Evolutionary conservation across 2,888 invertebrate genomes (phyloP).

Genomic region (Anthophora plumipes): DNA sequence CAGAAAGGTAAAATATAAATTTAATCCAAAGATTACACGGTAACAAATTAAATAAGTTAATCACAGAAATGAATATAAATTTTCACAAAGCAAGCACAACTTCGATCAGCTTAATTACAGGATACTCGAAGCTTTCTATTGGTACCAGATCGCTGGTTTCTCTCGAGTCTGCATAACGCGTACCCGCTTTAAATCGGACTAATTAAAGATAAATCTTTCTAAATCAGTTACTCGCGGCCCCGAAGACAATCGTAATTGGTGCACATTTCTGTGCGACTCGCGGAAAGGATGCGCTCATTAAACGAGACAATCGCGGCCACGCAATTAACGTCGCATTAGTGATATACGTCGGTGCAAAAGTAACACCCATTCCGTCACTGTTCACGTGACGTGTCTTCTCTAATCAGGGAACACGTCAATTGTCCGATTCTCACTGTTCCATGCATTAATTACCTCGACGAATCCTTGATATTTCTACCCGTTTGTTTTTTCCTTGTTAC

Average conservation of each 20-base stretch:
- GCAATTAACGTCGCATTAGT: slow-evolving; percentile 77
- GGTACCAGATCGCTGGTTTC: slow-evolving; percentile 19
- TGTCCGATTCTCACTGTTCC: neutral
- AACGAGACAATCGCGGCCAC: slow-evolving; percentile 72
- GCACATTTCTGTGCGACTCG: slow-evolving; percentile 50
- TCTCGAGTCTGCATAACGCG: slow-evolving; percentile 19
- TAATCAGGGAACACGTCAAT: slow-evolving; percentile 20
- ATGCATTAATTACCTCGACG: neutral
- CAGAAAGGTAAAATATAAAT: neutral
- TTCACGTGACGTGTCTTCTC: slow-evolving; percentile 31
- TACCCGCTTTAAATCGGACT: slow-evolving; percentile 51
- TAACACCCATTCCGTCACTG: slow-evolving; percentile 64
- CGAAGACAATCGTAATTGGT: slow-evolving; percentile 76
- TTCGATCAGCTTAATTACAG: slow-evolving; percentile 12
- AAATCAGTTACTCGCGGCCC: slow-evolving; percentile 71
- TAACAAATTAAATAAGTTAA: too few relatives aligned
- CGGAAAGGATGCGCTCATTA: slow-evolving; percentile 72
- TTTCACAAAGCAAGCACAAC: slow-evolving; percentile 12
- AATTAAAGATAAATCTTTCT: slow-evolving; percentile 70
- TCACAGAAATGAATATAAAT: neutral
- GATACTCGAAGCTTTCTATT: slow-evolving; percentile 16
- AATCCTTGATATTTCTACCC: neutral
- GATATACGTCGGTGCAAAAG: slow-evolving; percentile 74
- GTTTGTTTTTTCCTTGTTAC: too few relatives aligned
- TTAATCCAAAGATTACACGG: neutral